A percentile compares a stretch with the other conserved stretches of the same genome.
Conservation (phyloP, 2,888 invertebrate genomes). For the Meghimatium bilineatum region DNA sequence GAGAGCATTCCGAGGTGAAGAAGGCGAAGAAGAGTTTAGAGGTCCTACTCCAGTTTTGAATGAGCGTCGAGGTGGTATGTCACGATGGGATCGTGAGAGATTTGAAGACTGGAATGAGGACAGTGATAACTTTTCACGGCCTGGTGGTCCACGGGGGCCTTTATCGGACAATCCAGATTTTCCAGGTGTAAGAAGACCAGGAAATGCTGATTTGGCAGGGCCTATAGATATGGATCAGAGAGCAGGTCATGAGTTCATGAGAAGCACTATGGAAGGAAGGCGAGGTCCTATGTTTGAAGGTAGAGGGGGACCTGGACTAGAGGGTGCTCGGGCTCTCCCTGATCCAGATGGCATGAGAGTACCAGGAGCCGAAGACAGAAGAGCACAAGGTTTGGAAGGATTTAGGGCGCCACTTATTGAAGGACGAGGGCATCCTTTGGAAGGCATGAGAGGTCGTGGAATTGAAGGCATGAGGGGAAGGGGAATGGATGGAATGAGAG, state of each 20-base stretch:
- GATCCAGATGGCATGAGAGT: constrained; percentile 27
- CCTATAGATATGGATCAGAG: constrained; percentile 47
- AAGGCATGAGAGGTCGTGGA: constrained; percentile 41
- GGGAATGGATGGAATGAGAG: constrained; percentile 35
- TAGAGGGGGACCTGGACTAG: constrained; percentile 23
- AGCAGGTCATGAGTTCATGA: constrained; percentile 4
- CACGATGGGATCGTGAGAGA: constrained; percentile 28
- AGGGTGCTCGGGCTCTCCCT: constrained; percentile 2
- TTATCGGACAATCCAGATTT: constrained; percentile 27
- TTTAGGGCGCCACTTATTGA: constrained; percentile 33
- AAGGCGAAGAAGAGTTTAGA: constrained; percentile 14
- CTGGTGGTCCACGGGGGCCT: constrained; percentile 24
- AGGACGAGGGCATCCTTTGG: constrained; percentile 28
- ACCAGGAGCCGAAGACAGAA: constrained; percentile 13
- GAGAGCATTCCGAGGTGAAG: constrained; percentile 26
- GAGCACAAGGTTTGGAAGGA: constrained; percentile 33
- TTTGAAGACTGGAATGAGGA: constrained; percentile 30
- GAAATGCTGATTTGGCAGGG: neutral
- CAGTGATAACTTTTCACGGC: constrained; percentile 1
- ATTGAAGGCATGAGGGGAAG: constrained; percentile 36
- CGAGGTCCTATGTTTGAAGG: constrained; percentile 25
- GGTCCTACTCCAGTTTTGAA: neutral
- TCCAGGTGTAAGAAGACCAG: neutral
- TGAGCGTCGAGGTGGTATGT: constrained; percentile 11
- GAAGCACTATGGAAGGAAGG: constrained; percentile 2